Conservation (phyloP, 2,113 vertebrate species). For the Ellobius talpinus region DNA sequence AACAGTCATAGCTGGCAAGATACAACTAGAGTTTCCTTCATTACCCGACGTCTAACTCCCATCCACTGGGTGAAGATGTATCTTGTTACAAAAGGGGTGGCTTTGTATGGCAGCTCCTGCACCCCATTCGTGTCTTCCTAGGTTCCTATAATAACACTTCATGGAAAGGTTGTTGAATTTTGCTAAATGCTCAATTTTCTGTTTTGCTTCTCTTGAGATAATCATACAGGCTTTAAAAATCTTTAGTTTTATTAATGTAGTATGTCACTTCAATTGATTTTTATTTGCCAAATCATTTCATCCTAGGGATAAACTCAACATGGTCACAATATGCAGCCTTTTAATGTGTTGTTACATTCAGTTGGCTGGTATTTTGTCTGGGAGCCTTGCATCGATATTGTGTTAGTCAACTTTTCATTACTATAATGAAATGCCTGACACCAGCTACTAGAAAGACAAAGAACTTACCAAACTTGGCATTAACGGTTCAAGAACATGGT, state of each 20-base stretch:
- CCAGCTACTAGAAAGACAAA: background rate
- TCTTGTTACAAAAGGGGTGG: background rate
- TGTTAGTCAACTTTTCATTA: background rate
- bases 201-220: background rate
- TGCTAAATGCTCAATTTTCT: background rate
- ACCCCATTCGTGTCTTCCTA: background rate
- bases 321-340: background rate
- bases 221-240: background rate
- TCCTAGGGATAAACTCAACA: background rate
- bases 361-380: background rate
- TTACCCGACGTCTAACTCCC: background rate
- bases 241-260: background rate
- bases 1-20: background rate
- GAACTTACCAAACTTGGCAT: background rate
- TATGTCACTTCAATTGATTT: background rate
- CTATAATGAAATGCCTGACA: background rate
- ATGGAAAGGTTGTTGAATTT: background rate
- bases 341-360: background rate
- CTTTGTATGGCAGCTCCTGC: background rate
- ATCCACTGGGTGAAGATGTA: background rate
- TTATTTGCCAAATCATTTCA: background rate
- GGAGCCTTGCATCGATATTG: background rate
- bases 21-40: background rate
- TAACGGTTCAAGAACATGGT: background rate
- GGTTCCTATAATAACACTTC: background rate